Evolutionary conservation across 2,113 vertebrate genomes (phyloP).

Genomic region (Passer domesticus): DNA sequence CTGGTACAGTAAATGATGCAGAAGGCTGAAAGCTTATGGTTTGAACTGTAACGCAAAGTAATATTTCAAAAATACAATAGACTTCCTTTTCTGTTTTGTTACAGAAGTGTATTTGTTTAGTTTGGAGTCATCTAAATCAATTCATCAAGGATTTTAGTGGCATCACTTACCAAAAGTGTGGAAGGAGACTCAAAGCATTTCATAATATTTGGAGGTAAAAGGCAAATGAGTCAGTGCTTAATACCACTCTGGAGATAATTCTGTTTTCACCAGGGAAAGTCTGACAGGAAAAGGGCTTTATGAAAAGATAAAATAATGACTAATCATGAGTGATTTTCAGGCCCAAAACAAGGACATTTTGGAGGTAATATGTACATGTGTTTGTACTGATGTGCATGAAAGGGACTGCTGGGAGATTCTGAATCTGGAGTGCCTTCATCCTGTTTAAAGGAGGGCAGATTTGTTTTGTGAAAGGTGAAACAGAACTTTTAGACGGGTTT

Average conservation of each 20-base stretch:
- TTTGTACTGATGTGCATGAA: neutral
- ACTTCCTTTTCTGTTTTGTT: neutral
- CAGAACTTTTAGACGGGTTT: neutral
- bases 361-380: rapidly evolving
- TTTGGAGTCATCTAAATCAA: neutral
- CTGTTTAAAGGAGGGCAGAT: neutral
- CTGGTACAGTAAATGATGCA: neutral
- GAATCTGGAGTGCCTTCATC: neutral
- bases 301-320: neutral
- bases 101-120: neutral
- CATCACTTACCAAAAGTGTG: neutral
- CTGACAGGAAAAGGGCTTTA: neutral
- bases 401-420: neutral
- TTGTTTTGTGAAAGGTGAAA: neutral
- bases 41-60: neutral
- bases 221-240: neutral
- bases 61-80: neutral
- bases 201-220: neutral
- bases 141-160: neutral
- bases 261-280: neutral
- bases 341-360: neutral
- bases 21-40: neutral
- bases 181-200: neutral
- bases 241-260: neutral
- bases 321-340: neutral